Conservation (phyloP, 2,888 invertebrate genomes). For the Lacanobia wlatinum region DNA sequence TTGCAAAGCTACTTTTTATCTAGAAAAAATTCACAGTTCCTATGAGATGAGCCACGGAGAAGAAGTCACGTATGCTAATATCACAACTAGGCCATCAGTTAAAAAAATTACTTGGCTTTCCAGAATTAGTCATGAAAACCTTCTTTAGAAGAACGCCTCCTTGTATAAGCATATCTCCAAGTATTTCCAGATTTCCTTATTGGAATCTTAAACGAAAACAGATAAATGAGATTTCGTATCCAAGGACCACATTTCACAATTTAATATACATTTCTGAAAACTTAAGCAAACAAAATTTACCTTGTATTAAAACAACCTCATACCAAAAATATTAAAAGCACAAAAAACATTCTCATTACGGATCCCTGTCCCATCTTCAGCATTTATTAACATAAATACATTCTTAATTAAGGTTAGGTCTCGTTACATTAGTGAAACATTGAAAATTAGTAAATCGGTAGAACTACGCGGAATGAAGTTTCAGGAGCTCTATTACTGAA, state of each 20-base stretch:
- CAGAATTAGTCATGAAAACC: too few species aligned
- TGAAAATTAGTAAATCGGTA: constrained; percentile 53
- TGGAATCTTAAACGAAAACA: not conserved
- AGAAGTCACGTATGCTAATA: too few species aligned
- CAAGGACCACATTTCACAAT: not conserved
- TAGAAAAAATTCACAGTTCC: too few species aligned
- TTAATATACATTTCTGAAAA: not conserved
- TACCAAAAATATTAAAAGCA: constrained; percentile 4
- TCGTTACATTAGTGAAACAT: constrained; percentile 47
- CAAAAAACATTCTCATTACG: constrained; percentile 12
- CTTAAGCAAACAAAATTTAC: constrained; percentile 8
- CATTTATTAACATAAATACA: constrained; percentile 50
- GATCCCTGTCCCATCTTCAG: constrained; percentile 12
- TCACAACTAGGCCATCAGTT: too few species aligned
- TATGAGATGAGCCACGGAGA: too few species aligned
- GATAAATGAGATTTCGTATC: not conserved
- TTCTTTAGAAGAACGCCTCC: too few species aligned
- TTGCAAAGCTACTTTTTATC: too few species aligned
- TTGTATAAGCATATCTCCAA: too few species aligned
- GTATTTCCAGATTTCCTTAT: not conserved
- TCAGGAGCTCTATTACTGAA: constrained; percentile 26
- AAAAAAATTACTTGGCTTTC: too few species aligned
- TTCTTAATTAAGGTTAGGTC: constrained; percentile 31
- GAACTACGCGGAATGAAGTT: constrained; percentile 34
- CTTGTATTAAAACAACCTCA: not conserved